phyloP scores from a whole-genome alignment of 1,140 invertebrate species.

The Samia ricini region DNA sequence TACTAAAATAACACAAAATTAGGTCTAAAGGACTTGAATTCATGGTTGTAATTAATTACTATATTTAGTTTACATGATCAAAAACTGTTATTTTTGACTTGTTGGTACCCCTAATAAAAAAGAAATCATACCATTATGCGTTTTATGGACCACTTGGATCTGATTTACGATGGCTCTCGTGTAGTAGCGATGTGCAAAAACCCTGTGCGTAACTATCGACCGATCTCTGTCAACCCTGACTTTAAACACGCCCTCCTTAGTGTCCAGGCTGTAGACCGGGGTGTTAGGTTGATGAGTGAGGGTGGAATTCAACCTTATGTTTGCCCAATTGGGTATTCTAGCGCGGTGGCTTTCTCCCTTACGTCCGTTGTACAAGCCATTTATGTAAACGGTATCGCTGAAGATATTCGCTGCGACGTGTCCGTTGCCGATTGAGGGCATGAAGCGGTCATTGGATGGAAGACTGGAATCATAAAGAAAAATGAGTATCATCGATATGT shows the following conservation, averaged over 20 bases:
- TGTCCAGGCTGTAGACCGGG: conserved; percentile 66
- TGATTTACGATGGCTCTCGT: conserved; percentile 79
- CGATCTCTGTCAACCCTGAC: conserved; percentile 68
- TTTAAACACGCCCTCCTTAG: conserved; percentile 62
- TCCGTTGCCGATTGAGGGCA: conserved; percentile 79
- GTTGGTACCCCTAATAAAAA: neutral
- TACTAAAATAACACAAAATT: too few relatives aligned
- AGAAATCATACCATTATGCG: conserved; percentile 45
- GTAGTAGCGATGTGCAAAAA: conserved; percentile 78
- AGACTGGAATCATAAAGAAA: conserved; percentile 62
- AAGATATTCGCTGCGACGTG: conserved; percentile 79
- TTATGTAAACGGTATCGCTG: conserved; percentile 79
- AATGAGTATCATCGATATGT: too few relatives aligned
- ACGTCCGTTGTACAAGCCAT: conserved; percentile 78
- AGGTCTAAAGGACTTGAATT: too few relatives aligned
- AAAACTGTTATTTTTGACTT: too few relatives aligned
- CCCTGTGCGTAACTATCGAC: conserved; percentile 72
- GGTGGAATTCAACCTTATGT: conserved; percentile 76
- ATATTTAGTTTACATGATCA: too few relatives aligned
- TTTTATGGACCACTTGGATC: conserved; percentile 64
- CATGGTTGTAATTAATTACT: too few relatives aligned
- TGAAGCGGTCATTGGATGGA: conserved; percentile 74
- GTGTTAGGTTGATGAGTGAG: conserved; percentile 49
- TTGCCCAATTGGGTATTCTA: conserved; percentile 78
- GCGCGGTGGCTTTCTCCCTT: conserved; percentile 76